These are phyloP conservation scores for Poicephalus gulielmi DNA, from an alignment of 2,113 vertebrate genomes.

Conservation along the genomic window DNA sequence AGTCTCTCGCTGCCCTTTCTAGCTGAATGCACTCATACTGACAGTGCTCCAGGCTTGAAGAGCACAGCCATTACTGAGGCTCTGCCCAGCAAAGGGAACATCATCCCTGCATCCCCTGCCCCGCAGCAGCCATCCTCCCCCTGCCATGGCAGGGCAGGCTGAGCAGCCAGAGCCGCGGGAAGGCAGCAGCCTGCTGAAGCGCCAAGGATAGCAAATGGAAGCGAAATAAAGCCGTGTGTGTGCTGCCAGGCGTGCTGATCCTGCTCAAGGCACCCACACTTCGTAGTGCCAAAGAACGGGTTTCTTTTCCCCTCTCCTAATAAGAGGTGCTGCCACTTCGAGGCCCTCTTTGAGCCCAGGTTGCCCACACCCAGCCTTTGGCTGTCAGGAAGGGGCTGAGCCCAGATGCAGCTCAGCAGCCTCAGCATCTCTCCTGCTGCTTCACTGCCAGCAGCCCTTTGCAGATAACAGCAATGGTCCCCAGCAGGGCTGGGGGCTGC, in stretches of 20 bases:
- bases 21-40: neutral
- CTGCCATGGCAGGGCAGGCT: neutral
- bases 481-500: neutral
- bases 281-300: neutral
- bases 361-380: neutral
- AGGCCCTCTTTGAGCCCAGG: neutral
- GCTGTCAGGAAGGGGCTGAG: neutral
- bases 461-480: fast-evolving
- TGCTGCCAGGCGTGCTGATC: neutral
- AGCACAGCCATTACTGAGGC: neutral
- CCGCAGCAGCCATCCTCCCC: conserved; percentile 8
- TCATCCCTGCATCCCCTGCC: neutral
- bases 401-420: neutral
- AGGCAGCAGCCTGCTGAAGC: neutral
- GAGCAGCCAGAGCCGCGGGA: neutral
- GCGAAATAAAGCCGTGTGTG: neutral
- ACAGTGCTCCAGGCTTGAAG: neutral
- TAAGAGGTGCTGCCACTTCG: neutral
- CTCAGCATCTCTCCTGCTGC: neutral
- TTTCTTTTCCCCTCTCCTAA: neutral
- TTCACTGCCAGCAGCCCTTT: neutral
- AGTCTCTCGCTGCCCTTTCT: neutral
- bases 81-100: neutral
- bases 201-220: conserved; percentile 2
- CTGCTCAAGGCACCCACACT: neutral